A percentile compares a stretch with the other conserved stretches of the same genome.
These are phyloP conservation scores for Protonemura montana DNA, from an alignment of 2,888 invertebrate species.

Conservation along the genomic window DNA sequence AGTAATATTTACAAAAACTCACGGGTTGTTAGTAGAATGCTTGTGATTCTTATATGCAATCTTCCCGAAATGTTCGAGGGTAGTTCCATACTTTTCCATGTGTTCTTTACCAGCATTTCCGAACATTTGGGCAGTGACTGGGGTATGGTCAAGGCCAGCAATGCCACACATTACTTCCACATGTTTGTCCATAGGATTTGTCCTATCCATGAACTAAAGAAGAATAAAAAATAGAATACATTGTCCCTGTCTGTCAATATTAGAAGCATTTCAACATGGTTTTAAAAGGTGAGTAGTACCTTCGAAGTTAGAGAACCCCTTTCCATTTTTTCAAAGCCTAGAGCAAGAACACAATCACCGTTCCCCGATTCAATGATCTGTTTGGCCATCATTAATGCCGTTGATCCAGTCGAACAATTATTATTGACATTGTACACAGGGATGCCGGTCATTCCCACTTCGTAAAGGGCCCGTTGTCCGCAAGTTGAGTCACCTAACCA, in stretches of 20 bases:
- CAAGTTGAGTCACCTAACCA: constrained; percentile 89
- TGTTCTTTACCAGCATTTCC: constrained; percentile 96
- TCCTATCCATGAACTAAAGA: constrained; percentile 76
- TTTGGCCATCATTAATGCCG: constrained; percentile 88
- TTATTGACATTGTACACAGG: constrained; percentile 99
- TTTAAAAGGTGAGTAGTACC: constrained; percentile 58
- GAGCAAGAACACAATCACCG: constrained; percentile 86
- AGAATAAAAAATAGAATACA: constrained; percentile 41
- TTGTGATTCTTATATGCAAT: constrained; percentile 98
- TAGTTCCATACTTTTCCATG: constrained; percentile 95
- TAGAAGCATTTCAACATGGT: not conserved
- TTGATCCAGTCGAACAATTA: constrained; percentile 96
- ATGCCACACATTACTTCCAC: constrained; percentile 84
- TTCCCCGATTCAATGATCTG: constrained; percentile 90
- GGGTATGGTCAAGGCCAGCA: constrained; percentile 80
- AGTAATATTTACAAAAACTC: constrained; percentile 56
- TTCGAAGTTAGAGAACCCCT: constrained; percentile 83
- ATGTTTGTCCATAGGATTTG: constrained; percentile 90
- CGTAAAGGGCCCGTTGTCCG: constrained; percentile 94
- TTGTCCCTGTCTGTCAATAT: too few relatives aligned
- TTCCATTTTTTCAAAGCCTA: constrained; percentile 99
- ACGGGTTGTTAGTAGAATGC: constrained; percentile 95
- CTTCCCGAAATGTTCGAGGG: constrained; percentile 92
- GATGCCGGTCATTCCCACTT: constrained; percentile 94
- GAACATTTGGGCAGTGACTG: constrained; percentile 94